These are phyloP conservation scores for Elgaria multicarinata DNA, from an alignment of 2,113 vertebrate genomes.

Conservation along the genomic window DNA sequence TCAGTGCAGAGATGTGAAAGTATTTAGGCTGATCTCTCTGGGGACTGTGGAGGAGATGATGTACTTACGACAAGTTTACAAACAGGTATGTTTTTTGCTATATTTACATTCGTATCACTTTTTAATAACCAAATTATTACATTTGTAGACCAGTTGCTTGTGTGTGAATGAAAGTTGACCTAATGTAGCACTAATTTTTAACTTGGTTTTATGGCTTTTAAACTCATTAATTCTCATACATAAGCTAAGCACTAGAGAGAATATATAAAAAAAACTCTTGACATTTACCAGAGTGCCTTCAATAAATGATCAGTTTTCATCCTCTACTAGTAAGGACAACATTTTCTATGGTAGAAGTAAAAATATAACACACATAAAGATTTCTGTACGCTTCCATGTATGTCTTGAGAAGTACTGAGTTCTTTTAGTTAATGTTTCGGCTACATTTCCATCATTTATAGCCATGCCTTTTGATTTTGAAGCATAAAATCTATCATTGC, in stretches of 20 bases:
- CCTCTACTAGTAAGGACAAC: background rate
- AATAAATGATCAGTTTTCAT: background rate
- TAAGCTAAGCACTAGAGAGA: background rate
- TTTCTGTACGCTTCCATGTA: no score
- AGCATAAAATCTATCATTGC: background rate
- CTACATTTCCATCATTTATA: background rate
- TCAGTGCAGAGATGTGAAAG: conserved; percentile 93
- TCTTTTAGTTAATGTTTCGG: background rate
- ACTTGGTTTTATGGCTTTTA: background rate
- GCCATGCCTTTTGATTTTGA: background rate
- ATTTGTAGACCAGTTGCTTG: background rate
- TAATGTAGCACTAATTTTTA: background rate
- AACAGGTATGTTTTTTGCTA: conserved; percentile 83
- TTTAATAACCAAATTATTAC: background rate
- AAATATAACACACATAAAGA: background rate
- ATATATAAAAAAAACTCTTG: background rate
- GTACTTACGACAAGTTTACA: conserved; percentile 95
- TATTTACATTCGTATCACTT: background rate
- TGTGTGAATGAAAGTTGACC: background rate
- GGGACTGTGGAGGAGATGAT: conserved; percentile 96
- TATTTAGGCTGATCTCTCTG: conserved; percentile 92
- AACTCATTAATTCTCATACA: background rate
- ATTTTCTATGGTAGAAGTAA: background rate
- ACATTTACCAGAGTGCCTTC: background rate
- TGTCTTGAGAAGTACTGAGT: background rate